Evolutionary conservation across 2,888 invertebrate species (phyloP).

Genomic region (Drosophila subquinaria): DNA sequence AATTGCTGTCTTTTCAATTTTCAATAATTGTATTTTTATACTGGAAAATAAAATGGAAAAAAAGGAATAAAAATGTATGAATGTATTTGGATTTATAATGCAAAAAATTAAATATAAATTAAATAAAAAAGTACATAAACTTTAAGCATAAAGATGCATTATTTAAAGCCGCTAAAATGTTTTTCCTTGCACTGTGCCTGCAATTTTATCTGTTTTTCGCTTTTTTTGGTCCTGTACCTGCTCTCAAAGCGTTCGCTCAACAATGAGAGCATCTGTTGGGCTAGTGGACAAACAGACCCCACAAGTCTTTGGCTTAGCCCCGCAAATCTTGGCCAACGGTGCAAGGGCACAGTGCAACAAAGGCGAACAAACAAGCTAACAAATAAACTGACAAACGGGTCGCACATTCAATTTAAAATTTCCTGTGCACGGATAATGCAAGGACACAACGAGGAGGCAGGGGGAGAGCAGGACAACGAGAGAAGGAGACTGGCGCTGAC

Average conservation of each 20-base stretch:
- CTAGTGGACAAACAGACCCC: slow-evolving; percentile 22
- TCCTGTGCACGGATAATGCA: slow-evolving; percentile 57
- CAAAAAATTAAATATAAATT: no score
- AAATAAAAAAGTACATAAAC: no score
- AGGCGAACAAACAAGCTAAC: slow-evolving; percentile 33
- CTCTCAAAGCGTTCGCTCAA: not conserved
- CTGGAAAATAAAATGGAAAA: no score
- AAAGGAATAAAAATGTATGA: no score
- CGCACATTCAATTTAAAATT: slow-evolving; percentile 76
- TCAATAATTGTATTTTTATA: no score
- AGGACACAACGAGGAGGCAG: slow-evolving; percentile 26
- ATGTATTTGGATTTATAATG: no score
- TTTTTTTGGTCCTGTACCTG: not conserved
- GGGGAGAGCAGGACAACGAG: slow-evolving; percentile 14
- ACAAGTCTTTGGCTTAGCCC: slow-evolving; percentile 35
- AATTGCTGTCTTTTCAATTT: no score
- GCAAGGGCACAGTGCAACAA: slow-evolving; percentile 25
- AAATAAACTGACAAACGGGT: slow-evolving; percentile 31
- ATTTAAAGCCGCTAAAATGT: not conserved
- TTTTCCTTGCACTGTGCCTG: not conserved
- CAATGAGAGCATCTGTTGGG: slow-evolving; percentile 22
- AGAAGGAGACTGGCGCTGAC: slow-evolving; percentile 3
- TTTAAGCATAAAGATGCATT: not conserved
- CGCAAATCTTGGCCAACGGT: slow-evolving; percentile 40
- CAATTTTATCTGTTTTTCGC: not conserved